Base-by-base conservation (phyloP, 1,140 invertebrate genomes). In the Panulirus ornatus region DNA sequence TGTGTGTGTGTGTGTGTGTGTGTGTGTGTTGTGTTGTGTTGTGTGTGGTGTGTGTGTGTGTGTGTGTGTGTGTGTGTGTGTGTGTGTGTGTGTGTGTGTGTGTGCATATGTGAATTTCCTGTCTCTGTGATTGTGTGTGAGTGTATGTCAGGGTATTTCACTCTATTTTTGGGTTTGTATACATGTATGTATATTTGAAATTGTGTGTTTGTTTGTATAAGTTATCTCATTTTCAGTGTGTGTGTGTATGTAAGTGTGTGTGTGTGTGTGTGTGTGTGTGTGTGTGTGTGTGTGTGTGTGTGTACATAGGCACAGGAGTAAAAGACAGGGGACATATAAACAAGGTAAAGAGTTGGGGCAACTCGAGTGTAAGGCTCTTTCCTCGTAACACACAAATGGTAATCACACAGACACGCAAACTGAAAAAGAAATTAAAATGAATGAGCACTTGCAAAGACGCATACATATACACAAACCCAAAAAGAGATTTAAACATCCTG, bases 1-100 rank as follows among this genome's bases (percentile, higher is more conserved):
- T 81, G 47, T 51, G 47, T 81, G 78, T 81, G 78, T 81, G 40
- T 81, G 78, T n/a, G n/a, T n/a, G n/a, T n/a, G n/a, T n/a, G n/a
- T n/a, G n/a, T n/a, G n/a, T n/a, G n/a, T n/a, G n/a, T n/a, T n/a
- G n/a, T n/a, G n/a, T n/a, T 38, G 38, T 75, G 30, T 40, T n/a
- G 3, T 16, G n/a, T n/a, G n/a, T n/a, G n/a, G n/a, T n/a, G n/a
- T n/a, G n/a, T n/a, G n/a, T n/a, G n/a, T n/a, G n/a, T n/a, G n/a
- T 51, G 47, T 44, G 78, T 44, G 78, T 83, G 54, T 83, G n/a
- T 38, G 47, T 58, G 34, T 58, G 54, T 79, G 40, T 44, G 76
- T 79, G 40, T 44, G 76, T 79, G 27, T 79, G 76, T 79, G 40
- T 79, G 76, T 73, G 30, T 73, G 70, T 73, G 30, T 73, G 70